Base-by-base conservation (phyloP, 2,888 invertebrate species). In the Phyllotreta cruciferae region DNA sequence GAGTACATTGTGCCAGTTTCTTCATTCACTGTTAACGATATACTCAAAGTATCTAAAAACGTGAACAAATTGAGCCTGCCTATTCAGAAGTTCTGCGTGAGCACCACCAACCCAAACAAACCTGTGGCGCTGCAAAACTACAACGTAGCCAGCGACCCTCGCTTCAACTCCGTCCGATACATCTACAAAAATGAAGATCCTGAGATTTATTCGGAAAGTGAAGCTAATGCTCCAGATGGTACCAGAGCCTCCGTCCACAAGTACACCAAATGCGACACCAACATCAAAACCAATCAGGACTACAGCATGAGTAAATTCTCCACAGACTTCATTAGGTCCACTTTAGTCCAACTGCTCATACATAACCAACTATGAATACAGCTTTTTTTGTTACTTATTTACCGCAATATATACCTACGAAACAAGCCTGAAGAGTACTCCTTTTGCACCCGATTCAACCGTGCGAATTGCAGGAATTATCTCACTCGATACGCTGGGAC, bases 1-100 rank as follows among this genome's bases (percentile, higher is more conserved):
- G 89, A 90, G 71, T 90, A 86, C 71, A 74, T 90, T 53, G 86
- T 88, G 37, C 86, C 89, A 1, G 82, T 85, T 66, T 82, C 85
- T 50, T 85, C 87, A 70, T 83, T 82, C 66, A 84, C 82, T 36
- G 75, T 88, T 0, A 82, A 83, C 66, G 83, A 84, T 54, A 79
- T 88, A 44, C 74, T 88, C 50, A 80, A 81, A 62, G 85, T 86
- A 66, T 83, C 84, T 68, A 84, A 86, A 73, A 67, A 67, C 35
- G 64, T 69, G n/a, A 70, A 72, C 35, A 70, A 73, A 57, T 61
- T 78, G 56, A 72, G 74, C 54, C 62, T 81, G 41, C 77, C 79
- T 10, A 72, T 80, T 34, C 77, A 80, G 66, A 76, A 71, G 63
- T 79, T 81, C 68, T 81, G 81, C 66, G 73, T 78, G 24, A 70